Percentiles rank a stretch among this genome's conserved stretches.
Conservation (phyloP, 2,888 invertebrate genomes). For the Diaperis boleti region DNA sequence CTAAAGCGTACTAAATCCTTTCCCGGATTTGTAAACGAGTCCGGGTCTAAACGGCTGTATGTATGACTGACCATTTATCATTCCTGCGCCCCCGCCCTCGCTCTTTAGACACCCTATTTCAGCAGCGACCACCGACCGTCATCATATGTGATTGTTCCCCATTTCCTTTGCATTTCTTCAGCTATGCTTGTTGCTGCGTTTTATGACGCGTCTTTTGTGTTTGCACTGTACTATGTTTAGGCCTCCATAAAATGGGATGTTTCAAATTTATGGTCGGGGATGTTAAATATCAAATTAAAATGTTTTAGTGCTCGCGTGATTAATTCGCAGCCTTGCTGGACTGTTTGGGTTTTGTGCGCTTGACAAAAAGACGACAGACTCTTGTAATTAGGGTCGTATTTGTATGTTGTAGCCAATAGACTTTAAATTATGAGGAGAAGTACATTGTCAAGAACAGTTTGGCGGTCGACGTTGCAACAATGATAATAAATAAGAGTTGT, state of each 20-base stretch:
- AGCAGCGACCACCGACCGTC: conserved; percentile 41
- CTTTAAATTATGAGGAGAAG: too few species aligned
- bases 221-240: conserved; percentile 36
- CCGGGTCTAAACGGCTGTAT: conserved; percentile 64
- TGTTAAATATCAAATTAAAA: conserved; percentile 42
- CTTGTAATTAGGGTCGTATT: too few species aligned
- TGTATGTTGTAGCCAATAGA: too few species aligned
- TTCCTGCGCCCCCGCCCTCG: conserved; percentile 59
- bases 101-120: conserved; percentile 42
- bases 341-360: not conserved
- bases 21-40: conserved; percentile 66
- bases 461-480: too few species aligned
- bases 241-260: conserved; percentile 40
- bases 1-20: conserved; percentile 65
- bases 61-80: conserved; percentile 67
- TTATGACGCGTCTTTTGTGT: conserved; percentile 47
- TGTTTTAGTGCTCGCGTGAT: conserved; percentile 31
- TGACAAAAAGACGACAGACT: conserved; percentile 1
- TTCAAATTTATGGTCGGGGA: conserved; percentile 34
- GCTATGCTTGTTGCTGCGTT: conserved; percentile 46
- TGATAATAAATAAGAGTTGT: too few species aligned
- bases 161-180: conserved; percentile 43
- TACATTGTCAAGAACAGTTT: too few species aligned
- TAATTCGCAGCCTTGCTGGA: conserved; percentile 23
- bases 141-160: conserved; percentile 44